Evolutionary conservation across 2,113 vertebrate species (phyloP).

Genomic region (Urocolius indicus): DNA sequence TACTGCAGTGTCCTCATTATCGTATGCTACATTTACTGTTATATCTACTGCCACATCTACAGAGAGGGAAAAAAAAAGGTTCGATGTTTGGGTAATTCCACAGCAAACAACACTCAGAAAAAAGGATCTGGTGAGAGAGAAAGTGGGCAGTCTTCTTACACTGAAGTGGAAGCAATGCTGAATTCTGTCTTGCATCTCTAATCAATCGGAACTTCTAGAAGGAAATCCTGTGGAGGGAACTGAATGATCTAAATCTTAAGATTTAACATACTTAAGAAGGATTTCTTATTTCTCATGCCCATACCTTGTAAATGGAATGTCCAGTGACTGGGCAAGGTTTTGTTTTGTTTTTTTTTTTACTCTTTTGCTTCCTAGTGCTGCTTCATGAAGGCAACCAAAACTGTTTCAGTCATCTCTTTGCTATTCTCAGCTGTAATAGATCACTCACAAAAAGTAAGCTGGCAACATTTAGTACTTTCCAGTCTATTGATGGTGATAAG

Average conservation of each 20-base stretch:
- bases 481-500: neutral
- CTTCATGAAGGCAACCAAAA: neutral
- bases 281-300: neutral
- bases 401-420: neutral
- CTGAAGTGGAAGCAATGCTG: neutral
- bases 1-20: neutral
- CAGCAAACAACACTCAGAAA: neutral
- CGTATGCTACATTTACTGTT: neutral
- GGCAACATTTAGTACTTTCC: neutral
- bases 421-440: neutral
- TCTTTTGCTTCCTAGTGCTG: neutral
- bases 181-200: neutral
- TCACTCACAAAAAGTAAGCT: neutral
- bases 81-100: neutral
- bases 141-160: neutral
- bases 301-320: neutral
- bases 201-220: neutral
- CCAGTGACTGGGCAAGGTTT: neutral
- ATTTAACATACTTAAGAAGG: neutral
- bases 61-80: neutral
- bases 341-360: neutral
- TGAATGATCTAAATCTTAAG: neutral
- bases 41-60: neutral
- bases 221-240: neutral
- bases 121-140: neutral